phyloP scores from a whole-genome alignment of 1,140 invertebrate species.

The Drosophila novamexicana region DNA sequence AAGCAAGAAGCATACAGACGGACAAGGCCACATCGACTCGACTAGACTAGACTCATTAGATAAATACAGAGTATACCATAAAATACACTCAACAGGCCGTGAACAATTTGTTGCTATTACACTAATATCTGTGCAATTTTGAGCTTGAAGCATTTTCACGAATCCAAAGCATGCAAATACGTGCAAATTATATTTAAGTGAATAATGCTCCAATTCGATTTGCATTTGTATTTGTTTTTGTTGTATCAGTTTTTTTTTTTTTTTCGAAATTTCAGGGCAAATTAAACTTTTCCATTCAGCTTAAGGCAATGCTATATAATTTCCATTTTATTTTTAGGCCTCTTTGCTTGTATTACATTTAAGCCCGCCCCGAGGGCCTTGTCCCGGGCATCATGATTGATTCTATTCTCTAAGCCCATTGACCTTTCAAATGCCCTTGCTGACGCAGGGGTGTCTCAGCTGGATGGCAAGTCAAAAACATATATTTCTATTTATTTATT shows the following conservation, averaged over 20 bases:
- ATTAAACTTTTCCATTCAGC: constrained; percentile 43
- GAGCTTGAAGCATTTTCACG: constrained; percentile 1
- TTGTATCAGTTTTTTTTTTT: neutral
- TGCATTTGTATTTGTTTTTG: neutral
- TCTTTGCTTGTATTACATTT: neutral
- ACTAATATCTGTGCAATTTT: constrained; percentile 19
- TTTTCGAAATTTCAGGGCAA: constrained; percentile 35
- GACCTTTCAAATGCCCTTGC: constrained; percentile 50
- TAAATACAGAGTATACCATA: neutral
- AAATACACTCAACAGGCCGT: constrained; percentile 9
- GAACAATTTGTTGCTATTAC: constrained; percentile 4
- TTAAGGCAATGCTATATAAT: constrained; percentile 39
- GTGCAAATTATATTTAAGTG: constrained; percentile 44
- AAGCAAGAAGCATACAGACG: too few species aligned
- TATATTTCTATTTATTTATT: neutral
- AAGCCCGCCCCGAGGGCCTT: constrained; percentile 48
- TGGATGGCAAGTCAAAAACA: neutral
- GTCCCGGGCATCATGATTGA: constrained; percentile 34
- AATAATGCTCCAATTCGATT: constrained; percentile 32
- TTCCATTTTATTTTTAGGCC: constrained; percentile 70
- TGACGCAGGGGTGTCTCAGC: neutral
- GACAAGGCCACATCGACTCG: too few species aligned
- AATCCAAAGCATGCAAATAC: constrained; percentile 24
- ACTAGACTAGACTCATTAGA: neutral
- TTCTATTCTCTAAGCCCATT: constrained; percentile 55